These are phyloP conservation scores for Channa maculata DNA, from an alignment of 2,113 vertebrate genomes.

Conservation along the genomic window DNA sequence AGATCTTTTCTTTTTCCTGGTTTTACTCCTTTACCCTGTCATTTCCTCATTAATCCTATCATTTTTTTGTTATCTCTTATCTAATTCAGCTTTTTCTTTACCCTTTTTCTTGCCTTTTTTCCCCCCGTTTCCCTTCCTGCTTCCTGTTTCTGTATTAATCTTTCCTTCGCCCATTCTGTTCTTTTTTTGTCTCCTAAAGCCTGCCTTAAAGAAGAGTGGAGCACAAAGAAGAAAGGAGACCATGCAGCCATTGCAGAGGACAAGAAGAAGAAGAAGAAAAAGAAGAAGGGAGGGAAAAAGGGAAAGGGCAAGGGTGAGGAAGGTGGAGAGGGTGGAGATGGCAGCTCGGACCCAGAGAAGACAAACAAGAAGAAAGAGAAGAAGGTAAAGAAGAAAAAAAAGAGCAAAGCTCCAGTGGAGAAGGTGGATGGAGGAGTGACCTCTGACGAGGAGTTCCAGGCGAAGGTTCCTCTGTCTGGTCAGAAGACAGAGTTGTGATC, in stretches of 20 bases:
- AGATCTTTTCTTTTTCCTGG: not conserved
- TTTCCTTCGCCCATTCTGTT: not conserved
- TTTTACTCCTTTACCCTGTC: not conserved
- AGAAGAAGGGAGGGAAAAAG: conserved; percentile 80
- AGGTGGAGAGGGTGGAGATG: conserved; percentile 72
- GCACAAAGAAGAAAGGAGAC: conserved; percentile 88
- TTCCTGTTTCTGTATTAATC: no score
- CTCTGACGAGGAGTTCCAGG: conserved; percentile 75
- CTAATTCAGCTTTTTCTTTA: no score
- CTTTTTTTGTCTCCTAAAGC: conserved; percentile 23
- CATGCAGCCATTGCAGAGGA: conserved; percentile 81
- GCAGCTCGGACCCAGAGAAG: conserved; percentile 64
- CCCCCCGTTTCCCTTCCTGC: not conserved
- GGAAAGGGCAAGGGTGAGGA: conserved; percentile 78
- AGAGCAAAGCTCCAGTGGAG: conserved; percentile 57
- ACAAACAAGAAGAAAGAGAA: conserved; percentile 66
- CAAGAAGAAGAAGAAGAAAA: conserved; percentile 83
- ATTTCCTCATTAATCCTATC: fast-evolving
- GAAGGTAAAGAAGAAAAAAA: conserved; percentile 76
- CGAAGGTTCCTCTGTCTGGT: conserved; percentile 66
- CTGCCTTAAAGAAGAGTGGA: conserved; percentile 81
- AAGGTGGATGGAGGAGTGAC: conserved; percentile 45
- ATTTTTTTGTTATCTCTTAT: not conserved
- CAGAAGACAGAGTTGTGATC: conserved; percentile 83
- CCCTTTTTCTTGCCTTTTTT: not conserved